Conservation (phyloP, 1,140 invertebrate genomes). For the Anthonomus grandis region DNA sequence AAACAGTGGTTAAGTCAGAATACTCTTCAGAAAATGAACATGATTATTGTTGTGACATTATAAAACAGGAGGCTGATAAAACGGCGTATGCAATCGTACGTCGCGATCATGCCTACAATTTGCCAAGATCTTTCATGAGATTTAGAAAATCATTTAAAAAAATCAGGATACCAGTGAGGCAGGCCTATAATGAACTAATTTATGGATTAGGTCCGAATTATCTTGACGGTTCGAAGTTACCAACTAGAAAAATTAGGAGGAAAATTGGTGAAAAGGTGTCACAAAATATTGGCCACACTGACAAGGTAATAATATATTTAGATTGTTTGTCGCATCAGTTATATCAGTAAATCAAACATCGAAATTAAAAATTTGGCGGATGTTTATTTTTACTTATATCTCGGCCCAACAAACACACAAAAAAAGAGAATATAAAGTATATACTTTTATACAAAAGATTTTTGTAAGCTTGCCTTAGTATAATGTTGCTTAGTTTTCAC, state of each 20-base stretch:
- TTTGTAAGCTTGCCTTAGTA: no score
- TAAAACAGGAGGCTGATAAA: background rate
- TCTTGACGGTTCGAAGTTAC: slow-evolving; percentile 8
- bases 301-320: slow-evolving; percentile 15
- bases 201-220: slow-evolving; percentile 20
- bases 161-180: slow-evolving; percentile 21
- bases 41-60: slow-evolving; percentile 33
- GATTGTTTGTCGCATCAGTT: background rate
- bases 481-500: no score
- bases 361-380: no score
- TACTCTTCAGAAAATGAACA: slow-evolving; percentile 29
- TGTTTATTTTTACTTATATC: no score
- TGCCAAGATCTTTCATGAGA: slow-evolving; percentile 13
- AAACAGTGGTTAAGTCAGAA: slow-evolving; percentile 5
- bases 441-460: no score
- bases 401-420: no score
- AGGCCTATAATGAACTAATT: slow-evolving; percentile 21
- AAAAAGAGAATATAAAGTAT: no score
- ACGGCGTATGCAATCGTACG: background rate
- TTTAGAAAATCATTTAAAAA: slow-evolving; percentile 3
- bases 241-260: background rate
- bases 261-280: slow-evolving; percentile 6
- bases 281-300: slow-evolving; percentile 1
- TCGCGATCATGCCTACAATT: slow-evolving; percentile 33
- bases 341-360: no score